Evolutionary conservation across 2,888 invertebrate species (phyloP).

Genomic region (Eurois occulta): DNA sequence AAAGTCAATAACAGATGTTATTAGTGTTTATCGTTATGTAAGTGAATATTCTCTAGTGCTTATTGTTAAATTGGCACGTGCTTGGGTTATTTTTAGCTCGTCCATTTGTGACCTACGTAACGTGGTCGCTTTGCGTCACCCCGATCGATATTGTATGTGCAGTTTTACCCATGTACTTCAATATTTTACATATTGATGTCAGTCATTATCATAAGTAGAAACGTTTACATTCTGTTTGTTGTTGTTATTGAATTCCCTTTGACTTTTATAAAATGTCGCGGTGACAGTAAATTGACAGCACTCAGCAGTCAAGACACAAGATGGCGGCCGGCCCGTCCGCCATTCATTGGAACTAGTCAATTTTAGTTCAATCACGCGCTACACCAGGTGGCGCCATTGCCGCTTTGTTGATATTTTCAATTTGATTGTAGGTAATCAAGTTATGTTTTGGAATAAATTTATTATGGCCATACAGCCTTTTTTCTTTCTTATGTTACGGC

Average conservation of each 20-base stretch:
- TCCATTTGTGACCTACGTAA: conserved; percentile 71
- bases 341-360: conserved; percentile 54
- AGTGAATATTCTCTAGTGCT: conserved; percentile 43
- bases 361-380: conserved; percentile 81
- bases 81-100: conserved; percentile 85
- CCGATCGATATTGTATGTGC: conserved; percentile 76
- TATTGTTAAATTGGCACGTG: conserved; percentile 81
- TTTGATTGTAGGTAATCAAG: conserved; percentile 25
- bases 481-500: not conserved
- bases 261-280: conserved; percentile 86
- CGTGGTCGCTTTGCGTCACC: conserved; percentile 67
- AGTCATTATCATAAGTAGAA: conserved; percentile 16
- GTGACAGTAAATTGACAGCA: conserved; percentile 88
- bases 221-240: conserved; percentile 80
- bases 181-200: conserved; percentile 31
- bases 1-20: conserved; percentile 7
- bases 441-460: conserved; percentile 5
- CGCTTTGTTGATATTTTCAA: conserved; percentile 75
- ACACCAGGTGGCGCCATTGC: conserved; percentile 79
- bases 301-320: conserved; percentile 84
- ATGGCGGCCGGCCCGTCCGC: conserved; percentile 76
- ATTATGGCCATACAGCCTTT: not conserved
- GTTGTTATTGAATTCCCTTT: conserved; percentile 83
- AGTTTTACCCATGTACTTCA: conserved; percentile 32
- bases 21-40: conserved; percentile 56